phyloP scores from a whole-genome alignment of 2,888 invertebrate genomes.

The Tipula unca region DNA sequence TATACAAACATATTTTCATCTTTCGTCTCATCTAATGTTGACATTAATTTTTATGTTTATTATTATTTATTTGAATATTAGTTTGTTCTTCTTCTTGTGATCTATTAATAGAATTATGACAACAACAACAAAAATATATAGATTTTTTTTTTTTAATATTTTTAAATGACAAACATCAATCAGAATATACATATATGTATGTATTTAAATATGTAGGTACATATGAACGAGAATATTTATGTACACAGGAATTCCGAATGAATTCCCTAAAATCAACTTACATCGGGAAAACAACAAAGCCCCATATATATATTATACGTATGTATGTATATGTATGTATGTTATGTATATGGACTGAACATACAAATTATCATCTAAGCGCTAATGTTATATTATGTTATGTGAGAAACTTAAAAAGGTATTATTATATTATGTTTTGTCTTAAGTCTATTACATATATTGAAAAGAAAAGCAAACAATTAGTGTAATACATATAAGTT shows the following conservation, averaged over 20 bases:
- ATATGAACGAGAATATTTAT: neutral
- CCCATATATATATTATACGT: neutral
- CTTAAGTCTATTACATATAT: neutral
- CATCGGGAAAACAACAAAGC: neutral
- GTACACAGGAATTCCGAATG: slow-evolving; percentile 8
- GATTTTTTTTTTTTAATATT: neutral
- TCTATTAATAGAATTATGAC: neutral
- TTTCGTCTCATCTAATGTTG: neutral
- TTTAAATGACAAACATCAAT: neutral
- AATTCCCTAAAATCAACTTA: neutral
- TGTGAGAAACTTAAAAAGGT: neutral
- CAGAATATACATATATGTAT: neutral
- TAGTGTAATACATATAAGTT: neutral
- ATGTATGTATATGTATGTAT: neutral
- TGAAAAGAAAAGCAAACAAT: slow-evolving; percentile 8
- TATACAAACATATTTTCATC: neutral
- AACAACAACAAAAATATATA: neutral
- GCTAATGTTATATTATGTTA: neutral
- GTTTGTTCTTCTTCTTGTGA: neutral
- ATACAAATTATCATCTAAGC: slow-evolving; percentile 8
- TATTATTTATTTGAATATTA: slow-evolving; percentile 1
- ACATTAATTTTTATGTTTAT: slow-evolving; percentile 14
- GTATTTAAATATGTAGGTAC: neutral
- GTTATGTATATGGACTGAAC: neutral
- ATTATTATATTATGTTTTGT: neutral